Conservation (phyloP, 2,888 invertebrate genomes). For the Lasius platythorax region DNA sequence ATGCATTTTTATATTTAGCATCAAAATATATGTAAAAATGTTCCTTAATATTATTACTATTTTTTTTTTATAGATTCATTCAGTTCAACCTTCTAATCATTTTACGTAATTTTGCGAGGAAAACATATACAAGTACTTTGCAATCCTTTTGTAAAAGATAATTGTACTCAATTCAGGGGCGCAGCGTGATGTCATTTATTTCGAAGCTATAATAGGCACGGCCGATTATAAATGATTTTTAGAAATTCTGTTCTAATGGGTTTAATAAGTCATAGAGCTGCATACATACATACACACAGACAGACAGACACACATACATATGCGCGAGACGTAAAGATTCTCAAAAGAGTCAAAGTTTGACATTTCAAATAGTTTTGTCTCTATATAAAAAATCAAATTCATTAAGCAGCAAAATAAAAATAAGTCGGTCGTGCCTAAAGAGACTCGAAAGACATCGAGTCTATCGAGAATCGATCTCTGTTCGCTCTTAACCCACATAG, state of each 20-base stretch:
- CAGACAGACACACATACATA: background rate
- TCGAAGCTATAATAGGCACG: background rate
- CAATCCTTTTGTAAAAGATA: background rate
- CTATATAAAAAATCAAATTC: background rate
- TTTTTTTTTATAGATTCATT: background rate
- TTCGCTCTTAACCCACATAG: background rate
- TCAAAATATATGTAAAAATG: background rate
- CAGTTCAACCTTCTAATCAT: background rate
- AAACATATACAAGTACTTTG: background rate
- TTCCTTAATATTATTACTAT: background rate
- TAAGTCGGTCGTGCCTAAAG: background rate
- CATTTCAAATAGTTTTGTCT: background rate
- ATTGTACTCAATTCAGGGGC: background rate
- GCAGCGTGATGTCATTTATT: slow-evolving; percentile 8
- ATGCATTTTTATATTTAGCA: background rate
- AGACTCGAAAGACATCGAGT: background rate
- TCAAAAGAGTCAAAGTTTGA: background rate
- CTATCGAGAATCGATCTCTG: background rate
- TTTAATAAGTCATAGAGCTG: background rate
- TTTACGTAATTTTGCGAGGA: background rate
- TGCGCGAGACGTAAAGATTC: background rate
- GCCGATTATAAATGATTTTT: slow-evolving; percentile 8
- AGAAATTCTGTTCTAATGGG: background rate
- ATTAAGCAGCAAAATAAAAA: background rate
- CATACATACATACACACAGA: background rate